Base-by-base conservation (phyloP, 2,113 vertebrate species). In the Mustelus asterias region DNA sequence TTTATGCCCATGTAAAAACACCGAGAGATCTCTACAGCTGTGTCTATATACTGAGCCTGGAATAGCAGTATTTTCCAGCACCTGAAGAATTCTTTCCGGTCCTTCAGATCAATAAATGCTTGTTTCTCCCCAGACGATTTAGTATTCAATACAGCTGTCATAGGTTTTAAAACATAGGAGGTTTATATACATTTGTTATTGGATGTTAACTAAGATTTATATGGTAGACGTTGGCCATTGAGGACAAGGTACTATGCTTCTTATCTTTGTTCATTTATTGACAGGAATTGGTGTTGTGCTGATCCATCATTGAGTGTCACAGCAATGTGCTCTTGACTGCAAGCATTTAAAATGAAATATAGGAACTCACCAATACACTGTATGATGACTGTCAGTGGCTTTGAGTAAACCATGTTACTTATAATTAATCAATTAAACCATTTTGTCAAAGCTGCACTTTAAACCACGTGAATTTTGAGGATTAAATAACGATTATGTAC, bases 111-210 rank as follows among this genome's bases (percentile, higher is more conserved):
- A 97, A 97, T 98, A 97, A 97, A 98, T 97, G 97, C 97, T 96
- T 97, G 97, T 98, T 98, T 97, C 97, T 97, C 96, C 96, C 94
- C 97, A 97, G 96, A 98, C 94, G 96, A 96, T 97, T 97, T 97
- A 97, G 97, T 97, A 97, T 97, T 96, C 97, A 97, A 98, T 97
- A 97, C 97, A 97, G 97, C 97, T 97, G 97, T 97, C 97, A 98
- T 94, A 95, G 96, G 96, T 97, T 98, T 98, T 97, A 97, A 96
- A 98, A 97, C 97, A 97, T 96, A 97, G 96, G 96, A 96, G 97
- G 97, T 95, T 97, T 97, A 96, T 44, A 97, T 97, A 96, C 97
- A 97, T 97, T 97, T 97, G 98, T 98, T 98, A 98, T 98, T 98
- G 98, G 98, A 98, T 98, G 96, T 97, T 97, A 95, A 98, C 97